phyloP scores from a whole-genome alignment of 2,888 invertebrate species.

The Parapristionchus giblindavisi region DNA sequence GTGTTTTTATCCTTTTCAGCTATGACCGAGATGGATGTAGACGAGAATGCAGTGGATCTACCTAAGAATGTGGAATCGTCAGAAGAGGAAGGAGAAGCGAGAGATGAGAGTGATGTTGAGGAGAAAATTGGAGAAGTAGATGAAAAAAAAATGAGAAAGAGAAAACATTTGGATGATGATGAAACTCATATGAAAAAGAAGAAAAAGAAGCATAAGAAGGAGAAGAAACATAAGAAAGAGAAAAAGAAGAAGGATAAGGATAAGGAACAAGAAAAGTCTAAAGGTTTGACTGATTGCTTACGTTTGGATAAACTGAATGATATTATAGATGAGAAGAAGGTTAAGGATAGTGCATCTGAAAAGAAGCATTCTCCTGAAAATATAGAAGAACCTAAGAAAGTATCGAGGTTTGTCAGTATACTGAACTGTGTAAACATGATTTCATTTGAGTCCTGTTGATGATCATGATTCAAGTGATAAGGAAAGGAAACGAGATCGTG shows the following conservation, averaged over 20 bases:
- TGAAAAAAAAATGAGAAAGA: constrained; percentile 34
- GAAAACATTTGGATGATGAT: constrained; percentile 38
- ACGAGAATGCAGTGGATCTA: background rate
- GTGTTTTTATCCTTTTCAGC: background rate
- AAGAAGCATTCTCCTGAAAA: background rate
- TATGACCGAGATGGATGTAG: constrained; percentile 23
- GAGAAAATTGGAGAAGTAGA: constrained; percentile 6
- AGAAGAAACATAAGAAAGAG: constrained; percentile 53
- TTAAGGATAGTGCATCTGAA: constrained; percentile 80
- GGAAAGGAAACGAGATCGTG: background rate
- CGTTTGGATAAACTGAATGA: constrained; percentile 73
- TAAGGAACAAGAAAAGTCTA: constrained; percentile 40
- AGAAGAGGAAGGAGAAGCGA: constrained; percentile 25
- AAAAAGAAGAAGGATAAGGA: constrained; percentile 40
- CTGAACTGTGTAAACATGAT: background rate
- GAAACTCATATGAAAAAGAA: constrained; percentile 42
- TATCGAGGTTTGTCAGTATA: no score
- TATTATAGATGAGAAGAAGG: constrained; percentile 79
- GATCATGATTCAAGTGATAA: background rate
- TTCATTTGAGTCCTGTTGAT: background rate
- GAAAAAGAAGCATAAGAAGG: constrained; percentile 54
- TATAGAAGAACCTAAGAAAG: background rate
- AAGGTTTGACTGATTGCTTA: no score
- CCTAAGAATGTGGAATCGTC: constrained; percentile 10
- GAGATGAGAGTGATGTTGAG: constrained; percentile 4